These are phyloP conservation scores for Stictocephala bisonia DNA, from an alignment of 2,888 invertebrate genomes.

Conservation along the genomic window DNA sequence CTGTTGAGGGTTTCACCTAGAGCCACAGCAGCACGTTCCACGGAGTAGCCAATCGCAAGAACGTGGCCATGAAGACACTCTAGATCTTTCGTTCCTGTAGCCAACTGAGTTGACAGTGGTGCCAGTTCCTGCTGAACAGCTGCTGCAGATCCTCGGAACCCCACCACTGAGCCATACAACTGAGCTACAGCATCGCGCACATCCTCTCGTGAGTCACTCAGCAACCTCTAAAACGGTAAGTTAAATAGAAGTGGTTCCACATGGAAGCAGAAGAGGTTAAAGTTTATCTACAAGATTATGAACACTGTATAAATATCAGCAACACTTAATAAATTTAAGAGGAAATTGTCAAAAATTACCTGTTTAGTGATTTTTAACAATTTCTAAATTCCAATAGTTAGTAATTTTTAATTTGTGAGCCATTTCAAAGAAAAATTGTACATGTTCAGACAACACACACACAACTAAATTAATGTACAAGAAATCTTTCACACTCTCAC, in stretches of 20 bases:
- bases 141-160: slow-evolving; percentile 31
- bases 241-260: neutral
- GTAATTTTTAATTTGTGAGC: too few relatives aligned
- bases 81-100: slow-evolving; percentile 46
- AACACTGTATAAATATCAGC: too few relatives aligned
- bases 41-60: slow-evolving; percentile 68
- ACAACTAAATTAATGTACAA: too few relatives aligned
- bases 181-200: slow-evolving; percentile 79
- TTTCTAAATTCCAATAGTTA: too few relatives aligned
- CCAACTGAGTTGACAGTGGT: slow-evolving; percentile 5
- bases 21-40: slow-evolving; percentile 61
- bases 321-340: too few relatives aligned
- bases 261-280: neutral
- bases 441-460: too few relatives aligned
- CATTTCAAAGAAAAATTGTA: too few relatives aligned
- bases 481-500: too few relatives aligned
- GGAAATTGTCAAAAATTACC: too few relatives aligned
- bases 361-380: too few relatives aligned
- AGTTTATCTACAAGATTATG: neutral
- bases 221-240: slow-evolving; percentile 66
- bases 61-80: slow-evolving; percentile 50
- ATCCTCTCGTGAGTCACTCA: slow-evolving; percentile 80
- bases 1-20: slow-evolving; percentile 61
- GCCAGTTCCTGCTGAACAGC: slow-evolving; percentile 22
- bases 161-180: slow-evolving; percentile 76